Percentiles rank a stretch among this genome's conserved stretches.
phyloP scores from a whole-genome alignment of 2,888 invertebrate genomes.

The Dendrolimus pini region DNA sequence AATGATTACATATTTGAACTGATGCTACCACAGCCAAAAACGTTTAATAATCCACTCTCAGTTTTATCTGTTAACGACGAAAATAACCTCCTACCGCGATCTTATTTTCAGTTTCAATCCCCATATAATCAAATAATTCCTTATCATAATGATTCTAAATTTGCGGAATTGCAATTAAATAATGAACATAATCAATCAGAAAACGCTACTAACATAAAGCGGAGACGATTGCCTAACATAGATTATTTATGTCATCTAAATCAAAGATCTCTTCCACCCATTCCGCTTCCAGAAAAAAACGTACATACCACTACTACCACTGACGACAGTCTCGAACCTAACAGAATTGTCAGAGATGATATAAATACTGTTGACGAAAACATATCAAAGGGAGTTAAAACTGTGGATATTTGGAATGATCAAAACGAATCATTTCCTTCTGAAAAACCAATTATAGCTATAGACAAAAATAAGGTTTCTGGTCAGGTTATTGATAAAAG shows the following conservation, averaged over 20 bases:
- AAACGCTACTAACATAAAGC: constrained; percentile 15
- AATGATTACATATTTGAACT: constrained; percentile 44
- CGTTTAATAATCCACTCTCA: constrained; percentile 10
- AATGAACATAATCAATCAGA: constrained; percentile 7
- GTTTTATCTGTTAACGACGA: constrained; percentile 16
- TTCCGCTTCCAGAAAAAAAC: constrained; percentile 16
- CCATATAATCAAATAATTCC: background rate
- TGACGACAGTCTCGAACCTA: background rate
- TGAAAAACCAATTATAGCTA: background rate
- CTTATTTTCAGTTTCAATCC: constrained; percentile 18
- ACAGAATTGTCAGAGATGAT: background rate
- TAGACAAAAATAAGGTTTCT: background rate
- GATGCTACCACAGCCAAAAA: constrained; percentile 17
- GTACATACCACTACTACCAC: background rate
- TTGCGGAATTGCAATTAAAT: background rate
- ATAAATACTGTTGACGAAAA: background rate
- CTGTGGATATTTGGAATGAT: background rate
- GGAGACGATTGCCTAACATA: constrained; percentile 30
- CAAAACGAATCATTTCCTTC: background rate
- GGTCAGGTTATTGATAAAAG: background rate
- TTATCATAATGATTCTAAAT: background rate
- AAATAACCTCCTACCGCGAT: constrained; percentile 19
- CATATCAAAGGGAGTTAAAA: background rate
- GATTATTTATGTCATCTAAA: constrained; percentile 18
- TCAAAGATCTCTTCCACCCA: constrained; percentile 27